phyloP scores from a whole-genome alignment of 2,113 vertebrate species.

The Peromyscus californicus region DNA sequence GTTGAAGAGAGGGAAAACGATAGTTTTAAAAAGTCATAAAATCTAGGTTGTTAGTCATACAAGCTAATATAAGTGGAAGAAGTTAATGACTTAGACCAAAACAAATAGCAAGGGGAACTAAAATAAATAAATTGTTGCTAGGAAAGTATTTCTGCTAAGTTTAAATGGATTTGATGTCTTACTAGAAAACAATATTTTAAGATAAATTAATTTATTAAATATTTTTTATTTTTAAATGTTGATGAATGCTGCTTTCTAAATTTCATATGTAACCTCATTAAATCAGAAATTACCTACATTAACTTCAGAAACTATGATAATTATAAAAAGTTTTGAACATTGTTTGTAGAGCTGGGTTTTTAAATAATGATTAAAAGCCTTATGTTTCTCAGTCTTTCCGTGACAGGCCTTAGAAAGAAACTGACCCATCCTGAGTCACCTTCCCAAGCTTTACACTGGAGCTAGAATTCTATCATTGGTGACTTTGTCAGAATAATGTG shows the following conservation, averaged over 20 bases:
- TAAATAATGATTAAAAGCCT: neutral
- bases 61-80: neutral
- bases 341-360: neutral
- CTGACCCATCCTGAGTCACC: neutral
- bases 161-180: neutral
- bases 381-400: neutral
- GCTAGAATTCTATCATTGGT: neutral
- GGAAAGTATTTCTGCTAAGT: neutral
- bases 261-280: neutral
- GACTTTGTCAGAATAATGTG: neutral
- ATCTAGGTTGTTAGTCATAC: neutral
- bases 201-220: neutral
- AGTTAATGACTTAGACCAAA: neutral
- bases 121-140: neutral
- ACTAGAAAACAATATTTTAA: neutral
- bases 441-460: neutral
- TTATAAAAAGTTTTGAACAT: neutral
- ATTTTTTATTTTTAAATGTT: neutral
- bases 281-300: neutral
- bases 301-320: neutral
- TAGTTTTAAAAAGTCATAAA: neutral
- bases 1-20: neutral
- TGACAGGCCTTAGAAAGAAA: neutral
- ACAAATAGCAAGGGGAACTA: neutral
- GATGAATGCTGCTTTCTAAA: neutral